Percentiles rank a stretch among this genome's conserved stretches.
Conservation (phyloP, 2,888 invertebrate species). For the Arrhopalites spinosus region DNA sequence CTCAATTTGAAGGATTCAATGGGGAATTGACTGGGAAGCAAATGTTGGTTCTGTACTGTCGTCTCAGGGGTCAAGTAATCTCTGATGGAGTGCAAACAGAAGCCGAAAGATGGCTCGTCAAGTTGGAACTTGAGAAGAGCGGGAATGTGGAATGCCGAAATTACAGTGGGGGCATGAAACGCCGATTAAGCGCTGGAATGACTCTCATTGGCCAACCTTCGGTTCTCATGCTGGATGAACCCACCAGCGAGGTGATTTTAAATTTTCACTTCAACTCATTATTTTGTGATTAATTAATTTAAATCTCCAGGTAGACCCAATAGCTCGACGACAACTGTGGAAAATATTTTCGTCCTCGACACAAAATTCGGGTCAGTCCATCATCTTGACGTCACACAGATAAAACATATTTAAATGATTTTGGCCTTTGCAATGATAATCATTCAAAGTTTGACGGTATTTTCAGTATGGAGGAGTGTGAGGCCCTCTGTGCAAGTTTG, state of each 20-base stretch:
- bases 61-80: slow-evolving; percentile 70
- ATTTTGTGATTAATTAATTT: no score
- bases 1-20: slow-evolving; percentile 83
- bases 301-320: background rate
- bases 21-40: slow-evolving; percentile 75
- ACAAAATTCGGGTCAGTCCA: background rate
- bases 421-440: no score
- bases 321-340: background rate
- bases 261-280: no score
- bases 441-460: no score
- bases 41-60: slow-evolving; percentile 73
- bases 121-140: slow-evolving; percentile 8
- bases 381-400: background rate
- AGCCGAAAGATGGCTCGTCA: slow-evolving; percentile 48
- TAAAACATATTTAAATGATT: no score
- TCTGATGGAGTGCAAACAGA: slow-evolving; percentile 19
- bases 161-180: background rate
- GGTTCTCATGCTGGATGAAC: background rate
- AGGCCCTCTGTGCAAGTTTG: background rate
- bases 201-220: background rate
- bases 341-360: background rate
- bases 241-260: background rate
- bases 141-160: background rate
- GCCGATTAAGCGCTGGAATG: background rate
- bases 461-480: background rate